Conservation (phyloP, 1,140 invertebrate species). For the Cydia strobilella region DNA sequence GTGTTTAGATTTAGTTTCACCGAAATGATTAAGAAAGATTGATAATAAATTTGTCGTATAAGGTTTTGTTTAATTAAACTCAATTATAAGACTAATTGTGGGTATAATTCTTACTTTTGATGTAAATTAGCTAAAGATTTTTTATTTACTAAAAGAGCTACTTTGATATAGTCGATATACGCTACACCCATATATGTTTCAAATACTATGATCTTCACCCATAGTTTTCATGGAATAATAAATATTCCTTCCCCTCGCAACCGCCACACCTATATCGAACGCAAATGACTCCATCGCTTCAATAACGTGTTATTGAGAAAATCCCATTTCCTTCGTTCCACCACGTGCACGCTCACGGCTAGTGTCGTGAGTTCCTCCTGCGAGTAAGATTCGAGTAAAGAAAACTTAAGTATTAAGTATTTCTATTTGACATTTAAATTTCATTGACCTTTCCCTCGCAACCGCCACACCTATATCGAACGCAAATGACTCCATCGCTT, state of each 20-base stretch:
- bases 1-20: too few relatives aligned
- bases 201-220: neutral
- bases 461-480: neutral
- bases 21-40: too few relatives aligned
- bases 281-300: constrained; percentile 14
- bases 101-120: too few relatives aligned
- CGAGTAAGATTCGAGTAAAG: neutral
- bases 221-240: neutral
- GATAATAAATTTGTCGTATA: too few relatives aligned
- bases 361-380: neutral
- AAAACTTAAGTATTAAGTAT: too few relatives aligned
- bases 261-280: neutral
- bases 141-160: too few relatives aligned
- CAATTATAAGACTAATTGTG: too few relatives aligned
- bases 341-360: neutral
- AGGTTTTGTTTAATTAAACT: too few relatives aligned
- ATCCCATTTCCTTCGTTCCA: constrained; percentile 16
- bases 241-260: constrained; percentile 1
- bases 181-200: neutral
- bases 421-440: too few relatives aligned
- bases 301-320: constrained; percentile 21
- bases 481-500: constrained; percentile 14
- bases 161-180: too few relatives aligned
- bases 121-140: too few relatives aligned
- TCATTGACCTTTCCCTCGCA: neutral